A percentile compares a stretch with the other conserved stretches of the same genome.
These are phyloP conservation scores for Oncorhynchus tshawytscha DNA, from an alignment of 2,113 vertebrate species.

Conservation along the genomic window DNA sequence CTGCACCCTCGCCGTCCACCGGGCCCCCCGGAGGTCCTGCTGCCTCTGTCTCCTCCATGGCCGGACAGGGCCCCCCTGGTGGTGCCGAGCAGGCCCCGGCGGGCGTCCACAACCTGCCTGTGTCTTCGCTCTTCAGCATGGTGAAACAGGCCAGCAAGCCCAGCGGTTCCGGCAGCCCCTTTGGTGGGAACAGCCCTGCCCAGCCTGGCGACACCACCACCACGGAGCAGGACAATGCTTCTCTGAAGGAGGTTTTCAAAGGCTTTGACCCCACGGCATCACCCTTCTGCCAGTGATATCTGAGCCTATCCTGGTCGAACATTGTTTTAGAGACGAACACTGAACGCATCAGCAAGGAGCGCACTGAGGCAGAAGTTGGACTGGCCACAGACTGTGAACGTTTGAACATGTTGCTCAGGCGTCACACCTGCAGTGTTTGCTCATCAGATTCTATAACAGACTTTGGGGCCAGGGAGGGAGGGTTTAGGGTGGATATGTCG, in stretches of 20 bases:
- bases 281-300: slow-evolving; percentile 88
- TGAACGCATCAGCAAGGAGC: slow-evolving; percentile 23
- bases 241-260: slow-evolving; percentile 95
- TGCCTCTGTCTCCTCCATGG: slow-evolving; percentile 11
- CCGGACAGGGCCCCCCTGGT: slow-evolving; percentile 42
- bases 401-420: not conserved
- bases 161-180: slow-evolving; percentile 80
- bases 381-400: not conserved
- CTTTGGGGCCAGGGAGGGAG: slow-evolving; percentile 34
- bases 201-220: slow-evolving; percentile 59
- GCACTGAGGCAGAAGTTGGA: slow-evolving; percentile 26
- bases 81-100: slow-evolving; percentile 61
- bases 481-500: slow-evolving; percentile 30
- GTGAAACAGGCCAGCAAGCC: slow-evolving; percentile 81
- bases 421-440: slow-evolving; percentile 41
- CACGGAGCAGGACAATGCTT: slow-evolving; percentile 83
- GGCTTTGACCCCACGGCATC: slow-evolving; percentile 95
- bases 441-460: slow-evolving; percentile 60
- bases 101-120: slow-evolving; percentile 83
- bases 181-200: slow-evolving; percentile 84
- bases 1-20: slow-evolving; percentile 59
- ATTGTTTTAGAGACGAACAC: slow-evolving; percentile 44
- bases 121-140: slow-evolving; percentile 82
- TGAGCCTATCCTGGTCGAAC: not conserved
- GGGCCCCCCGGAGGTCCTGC: slow-evolving; percentile 40